phyloP scores from a whole-genome alignment of 1,140 invertebrate genomes.

The Drepana arcuata region DNA sequence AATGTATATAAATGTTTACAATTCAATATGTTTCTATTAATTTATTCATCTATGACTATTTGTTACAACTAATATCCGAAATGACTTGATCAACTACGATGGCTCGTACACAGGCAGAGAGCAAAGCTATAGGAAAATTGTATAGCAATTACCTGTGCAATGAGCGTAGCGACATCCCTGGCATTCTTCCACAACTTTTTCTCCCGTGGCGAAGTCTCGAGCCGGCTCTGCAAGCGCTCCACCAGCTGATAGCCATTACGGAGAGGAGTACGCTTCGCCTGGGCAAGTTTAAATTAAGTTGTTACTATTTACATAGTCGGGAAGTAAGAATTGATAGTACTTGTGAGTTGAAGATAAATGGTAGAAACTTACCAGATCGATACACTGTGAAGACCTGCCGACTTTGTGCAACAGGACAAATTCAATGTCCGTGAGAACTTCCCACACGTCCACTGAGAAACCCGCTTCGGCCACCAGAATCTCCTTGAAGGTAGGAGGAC shows the following conservation, averaged over 20 bases:
- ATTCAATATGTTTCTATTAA: too few relatives aligned
- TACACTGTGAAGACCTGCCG: slow-evolving; percentile 32
- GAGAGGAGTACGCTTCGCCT: slow-evolving; percentile 53
- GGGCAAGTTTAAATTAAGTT: too few relatives aligned
- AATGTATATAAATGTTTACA: too few relatives aligned
- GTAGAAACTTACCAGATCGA: slow-evolving; percentile 54
- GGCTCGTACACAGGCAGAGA: too few relatives aligned
- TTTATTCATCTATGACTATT: too few relatives aligned
- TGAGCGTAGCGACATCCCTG: slow-evolving; percentile 45
- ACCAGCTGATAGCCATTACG: slow-evolving; percentile 35
- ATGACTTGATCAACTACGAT: too few relatives aligned
- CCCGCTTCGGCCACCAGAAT: slow-evolving; percentile 36
- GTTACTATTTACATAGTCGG: neutral
- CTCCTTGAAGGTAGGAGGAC: slow-evolving; percentile 19
- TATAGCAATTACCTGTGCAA: slow-evolving; percentile 44
- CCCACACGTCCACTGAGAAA: slow-evolving; percentile 45
- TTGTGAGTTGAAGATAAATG: too few relatives aligned
- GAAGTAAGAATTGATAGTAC: too few relatives aligned
- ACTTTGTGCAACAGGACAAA: slow-evolving; percentile 46
- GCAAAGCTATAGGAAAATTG: too few relatives aligned
- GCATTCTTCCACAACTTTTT: slow-evolving; percentile 63
- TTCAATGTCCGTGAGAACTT: slow-evolving; percentile 46
- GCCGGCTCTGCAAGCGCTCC: slow-evolving; percentile 35
- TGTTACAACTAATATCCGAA: too few relatives aligned
- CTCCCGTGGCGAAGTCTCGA: slow-evolving; percentile 33